A percentile compares a stretch with the other conserved stretches of the same genome.
Evolutionary conservation across 2,888 invertebrate genomes (phyloP).

Genomic region (Hoplodrina ambigua): DNA sequence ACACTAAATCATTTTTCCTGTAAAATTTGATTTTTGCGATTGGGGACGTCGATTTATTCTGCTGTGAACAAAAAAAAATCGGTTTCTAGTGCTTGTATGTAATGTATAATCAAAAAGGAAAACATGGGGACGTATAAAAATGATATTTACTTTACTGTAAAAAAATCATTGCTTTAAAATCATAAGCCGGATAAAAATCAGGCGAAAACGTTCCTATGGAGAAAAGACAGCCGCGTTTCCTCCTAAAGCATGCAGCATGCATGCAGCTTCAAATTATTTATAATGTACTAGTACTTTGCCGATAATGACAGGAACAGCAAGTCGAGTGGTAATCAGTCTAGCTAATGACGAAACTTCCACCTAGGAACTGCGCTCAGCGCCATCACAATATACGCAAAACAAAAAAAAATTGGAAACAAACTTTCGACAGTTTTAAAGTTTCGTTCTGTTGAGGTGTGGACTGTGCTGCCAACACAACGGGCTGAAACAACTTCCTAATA

Average conservation of each 20-base stretch:
- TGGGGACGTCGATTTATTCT: too few species aligned
- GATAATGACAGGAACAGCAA: conserved; percentile 59
- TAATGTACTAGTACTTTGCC: conserved; percentile 37
- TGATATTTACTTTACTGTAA: too few species aligned
- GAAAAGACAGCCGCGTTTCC: too few species aligned
- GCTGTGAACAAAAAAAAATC: too few species aligned
- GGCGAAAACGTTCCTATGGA: too few species aligned
- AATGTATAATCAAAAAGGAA: too few species aligned
- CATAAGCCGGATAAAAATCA: too few species aligned
- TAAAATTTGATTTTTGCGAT: too few species aligned
- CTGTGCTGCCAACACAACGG: conserved; percentile 7
- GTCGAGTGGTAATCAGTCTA: conserved; percentile 62
- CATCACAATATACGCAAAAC: conserved; percentile 54
- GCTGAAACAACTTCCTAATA: conserved; percentile 9
- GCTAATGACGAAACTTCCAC: conserved; percentile 64
- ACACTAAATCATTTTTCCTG: too few species aligned
- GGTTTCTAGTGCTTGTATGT: too few species aligned
- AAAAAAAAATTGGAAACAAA: conserved; percentile 60
- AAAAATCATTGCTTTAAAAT: too few species aligned
- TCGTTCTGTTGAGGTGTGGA: conserved; percentile 32
- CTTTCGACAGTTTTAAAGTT: conserved; percentile 52
- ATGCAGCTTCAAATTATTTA: conserved; percentile 49
- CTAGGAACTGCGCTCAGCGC: conserved; percentile 54
- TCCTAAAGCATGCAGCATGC: conserved; percentile 4
- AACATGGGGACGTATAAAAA: too few species aligned